phyloP scores from a whole-genome alignment of 2,888 invertebrate species.

The Rhagium mordax region DNA sequence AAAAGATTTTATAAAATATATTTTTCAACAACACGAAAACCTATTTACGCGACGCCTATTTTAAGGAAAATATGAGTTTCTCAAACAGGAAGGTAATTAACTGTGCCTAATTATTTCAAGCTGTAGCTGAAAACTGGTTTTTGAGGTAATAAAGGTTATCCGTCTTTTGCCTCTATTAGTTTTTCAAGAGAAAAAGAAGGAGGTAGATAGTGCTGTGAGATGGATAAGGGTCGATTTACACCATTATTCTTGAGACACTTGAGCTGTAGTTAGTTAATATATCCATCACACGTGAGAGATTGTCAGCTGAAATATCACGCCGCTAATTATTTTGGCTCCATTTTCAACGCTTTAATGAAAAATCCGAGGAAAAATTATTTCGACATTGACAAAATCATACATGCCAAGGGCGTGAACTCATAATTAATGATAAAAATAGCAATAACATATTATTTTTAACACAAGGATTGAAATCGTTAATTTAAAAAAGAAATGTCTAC shows the following conservation, averaged over 20 bases:
- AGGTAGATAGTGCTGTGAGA: not conserved
- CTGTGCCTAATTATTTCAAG: constrained; percentile 22
- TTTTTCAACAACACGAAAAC: not conserved
- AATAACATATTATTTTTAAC: too few species aligned
- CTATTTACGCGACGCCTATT: constrained; percentile 2
- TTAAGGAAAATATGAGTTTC: constrained; percentile 10
- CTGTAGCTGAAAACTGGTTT: not conserved
- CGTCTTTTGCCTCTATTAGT: constrained; percentile 14
- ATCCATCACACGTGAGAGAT: constrained; percentile 3
- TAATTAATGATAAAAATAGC: too few species aligned
- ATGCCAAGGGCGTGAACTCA: too few species aligned
- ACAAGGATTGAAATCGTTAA: too few species aligned
- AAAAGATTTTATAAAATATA: not conserved
- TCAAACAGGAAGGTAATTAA: constrained; percentile 20
- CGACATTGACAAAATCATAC: not conserved
- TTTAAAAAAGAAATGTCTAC: too few species aligned
- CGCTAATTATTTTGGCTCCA: not conserved
- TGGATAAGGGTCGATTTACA: constrained; percentile 20
- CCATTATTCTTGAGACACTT: constrained; percentile 19
- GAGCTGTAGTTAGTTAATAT: not conserved
- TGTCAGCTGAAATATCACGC: constrained; percentile 18
- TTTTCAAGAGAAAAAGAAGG: constrained; percentile 10
- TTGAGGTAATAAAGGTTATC: constrained; percentile 14
- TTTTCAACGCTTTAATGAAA: not conserved
- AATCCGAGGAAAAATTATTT: not conserved